These are phyloP conservation scores for Petrophora chlorosata DNA, from an alignment of 2,888 invertebrate species.

Conservation along the genomic window DNA sequence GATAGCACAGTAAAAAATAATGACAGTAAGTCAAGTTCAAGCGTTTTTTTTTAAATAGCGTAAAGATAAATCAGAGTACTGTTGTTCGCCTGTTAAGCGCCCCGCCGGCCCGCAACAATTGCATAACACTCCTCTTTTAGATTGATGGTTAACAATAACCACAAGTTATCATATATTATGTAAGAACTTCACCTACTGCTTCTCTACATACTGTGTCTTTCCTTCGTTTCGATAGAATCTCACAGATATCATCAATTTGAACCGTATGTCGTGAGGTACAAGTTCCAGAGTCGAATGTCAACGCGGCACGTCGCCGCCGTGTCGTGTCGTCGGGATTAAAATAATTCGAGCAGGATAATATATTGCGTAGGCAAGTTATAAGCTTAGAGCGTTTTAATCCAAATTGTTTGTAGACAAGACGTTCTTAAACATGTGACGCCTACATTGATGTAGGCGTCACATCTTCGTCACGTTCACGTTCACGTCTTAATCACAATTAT, in stretches of 20 bases:
- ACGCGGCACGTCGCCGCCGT: too few species aligned
- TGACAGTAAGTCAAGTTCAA: background rate
- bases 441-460: too few species aligned
- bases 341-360: background rate
- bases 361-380: background rate
- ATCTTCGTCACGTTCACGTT: too few species aligned
- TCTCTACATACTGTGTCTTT: background rate
- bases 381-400: background rate
- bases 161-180: background rate
- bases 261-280: conserved; percentile 8
- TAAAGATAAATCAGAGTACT: too few species aligned
- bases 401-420: too few species aligned
- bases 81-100: too few species aligned
- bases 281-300: conserved; percentile 21
- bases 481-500: too few species aligned
- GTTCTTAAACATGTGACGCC: too few species aligned
- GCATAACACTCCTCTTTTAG: too few species aligned
- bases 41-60: too few species aligned
- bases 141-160: too few species aligned
- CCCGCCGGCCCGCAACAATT: too few species aligned
- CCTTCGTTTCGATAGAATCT: conserved; percentile 1
- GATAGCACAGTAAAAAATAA: background rate
- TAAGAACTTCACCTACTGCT: conserved; percentile 5
- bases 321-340: background rate
- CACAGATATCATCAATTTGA: conserved; percentile 10